phyloP scores from a whole-genome alignment of 2,888 invertebrate genomes.

The Notodonta ziczac region DNA sequence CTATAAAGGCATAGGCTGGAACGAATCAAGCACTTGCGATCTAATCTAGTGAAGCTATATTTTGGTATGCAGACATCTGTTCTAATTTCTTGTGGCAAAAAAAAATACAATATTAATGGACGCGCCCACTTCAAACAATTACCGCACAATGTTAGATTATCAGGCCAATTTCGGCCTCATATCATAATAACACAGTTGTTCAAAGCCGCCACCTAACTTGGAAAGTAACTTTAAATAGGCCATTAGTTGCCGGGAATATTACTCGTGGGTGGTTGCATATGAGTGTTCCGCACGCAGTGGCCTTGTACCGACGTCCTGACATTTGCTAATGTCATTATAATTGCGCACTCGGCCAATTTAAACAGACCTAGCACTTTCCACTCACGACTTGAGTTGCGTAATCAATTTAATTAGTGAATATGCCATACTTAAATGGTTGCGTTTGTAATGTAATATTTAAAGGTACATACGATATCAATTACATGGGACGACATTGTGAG shows the following conservation, averaged over 20 bases:
- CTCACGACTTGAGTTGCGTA: slow-evolving; percentile 14
- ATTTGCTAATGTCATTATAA: slow-evolving; percentile 69
- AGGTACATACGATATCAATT: slow-evolving; percentile 47
- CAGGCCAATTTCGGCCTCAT: slow-evolving; percentile 32
- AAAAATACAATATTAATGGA: slow-evolving; percentile 22
- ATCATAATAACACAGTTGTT: slow-evolving; percentile 35
- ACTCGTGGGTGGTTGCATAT: slow-evolving; percentile 41
- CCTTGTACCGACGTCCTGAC: slow-evolving; percentile 56
- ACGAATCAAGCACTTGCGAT: too few species aligned
- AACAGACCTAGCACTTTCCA: slow-evolving; percentile 27
- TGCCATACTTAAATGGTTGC: slow-evolving; percentile 32
- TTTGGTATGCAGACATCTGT: too few species aligned
- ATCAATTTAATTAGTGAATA: slow-evolving; percentile 18
- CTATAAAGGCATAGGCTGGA: too few species aligned
- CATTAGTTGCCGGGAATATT: slow-evolving; percentile 39
- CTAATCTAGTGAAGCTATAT: too few species aligned
- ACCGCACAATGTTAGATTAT: slow-evolving; percentile 35
- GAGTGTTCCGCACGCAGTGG: slow-evolving; percentile 44
- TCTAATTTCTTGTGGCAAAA: slow-evolving; percentile 12
- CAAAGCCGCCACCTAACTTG: slow-evolving; percentile 27
- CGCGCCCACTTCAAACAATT: slow-evolving; percentile 36
- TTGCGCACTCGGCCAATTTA: slow-evolving; percentile 43
- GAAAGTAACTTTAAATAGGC: slow-evolving; percentile 33
- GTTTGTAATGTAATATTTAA: slow-evolving; percentile 35
- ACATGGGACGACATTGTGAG: slow-evolving; percentile 35